phyloP scores from a whole-genome alignment of 2,888 invertebrate genomes.

The Dryobotodes eremita region DNA sequence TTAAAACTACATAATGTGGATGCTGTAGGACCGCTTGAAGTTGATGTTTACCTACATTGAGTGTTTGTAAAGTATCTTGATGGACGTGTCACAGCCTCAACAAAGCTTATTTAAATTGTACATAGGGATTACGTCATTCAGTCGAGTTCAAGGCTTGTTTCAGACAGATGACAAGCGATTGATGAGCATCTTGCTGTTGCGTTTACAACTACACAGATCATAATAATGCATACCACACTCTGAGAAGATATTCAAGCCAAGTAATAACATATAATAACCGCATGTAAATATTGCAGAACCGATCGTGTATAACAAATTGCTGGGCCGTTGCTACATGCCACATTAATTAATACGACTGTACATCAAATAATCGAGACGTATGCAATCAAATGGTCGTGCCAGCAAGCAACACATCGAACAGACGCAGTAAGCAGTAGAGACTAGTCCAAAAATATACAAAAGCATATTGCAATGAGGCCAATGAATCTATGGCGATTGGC shows the following conservation, averaged over 20 bases:
- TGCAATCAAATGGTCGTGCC: slow-evolving; percentile 62
- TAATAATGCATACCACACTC: slow-evolving; percentile 39
- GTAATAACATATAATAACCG: slow-evolving; percentile 54
- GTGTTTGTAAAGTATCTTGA: slow-evolving; percentile 31
- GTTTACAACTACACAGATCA: slow-evolving; percentile 26
- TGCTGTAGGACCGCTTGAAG: not conserved
- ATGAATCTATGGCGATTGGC: slow-evolving; percentile 65
- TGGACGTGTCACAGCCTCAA: slow-evolving; percentile 11
- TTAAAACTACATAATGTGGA: slow-evolving; percentile 1
- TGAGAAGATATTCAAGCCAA: slow-evolving; percentile 38
- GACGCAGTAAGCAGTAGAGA: slow-evolving; percentile 75
- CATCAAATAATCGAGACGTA: slow-evolving; percentile 56
- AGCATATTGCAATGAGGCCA: slow-evolving; percentile 69
- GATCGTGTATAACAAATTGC: slow-evolving; percentile 49
- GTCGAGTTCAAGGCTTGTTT: slow-evolving; percentile 48
- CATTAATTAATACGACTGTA: slow-evolving; percentile 54
- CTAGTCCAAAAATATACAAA: slow-evolving; percentile 81
- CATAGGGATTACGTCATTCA: slow-evolving; percentile 40
- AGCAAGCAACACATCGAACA: slow-evolving; percentile 66
- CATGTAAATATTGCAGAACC: slow-evolving; percentile 43
- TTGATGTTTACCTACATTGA: slow-evolving; percentile 25
- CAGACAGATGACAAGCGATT: slow-evolving; percentile 31
- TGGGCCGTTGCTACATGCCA: slow-evolving; percentile 48
- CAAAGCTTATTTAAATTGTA: slow-evolving; percentile 17
- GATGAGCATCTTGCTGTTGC: slow-evolving; percentile 25